A percentile compares a stretch with the other conserved stretches of the same genome.
Conservation (phyloP, 2,113 vertebrate species). For the Spea multiplicata region DNA sequence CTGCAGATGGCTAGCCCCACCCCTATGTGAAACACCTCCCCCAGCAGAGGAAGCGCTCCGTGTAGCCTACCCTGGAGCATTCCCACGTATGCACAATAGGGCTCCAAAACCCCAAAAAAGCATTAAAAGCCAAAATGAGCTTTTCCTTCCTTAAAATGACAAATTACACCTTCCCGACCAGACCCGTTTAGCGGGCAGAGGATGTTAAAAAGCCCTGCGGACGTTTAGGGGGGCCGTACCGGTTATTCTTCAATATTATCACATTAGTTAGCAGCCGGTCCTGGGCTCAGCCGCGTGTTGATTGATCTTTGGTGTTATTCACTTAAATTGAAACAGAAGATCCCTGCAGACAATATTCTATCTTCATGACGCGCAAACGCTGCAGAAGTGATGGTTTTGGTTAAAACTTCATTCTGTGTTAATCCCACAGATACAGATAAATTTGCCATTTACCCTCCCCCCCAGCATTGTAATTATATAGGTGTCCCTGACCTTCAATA, state of each 20-base stretch:
- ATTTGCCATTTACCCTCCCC: not conserved
- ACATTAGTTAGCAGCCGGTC: not conserved
- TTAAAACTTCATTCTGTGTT: not conserved
- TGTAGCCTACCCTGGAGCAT: too few relatives aligned
- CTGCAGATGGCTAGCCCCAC: too few relatives aligned
- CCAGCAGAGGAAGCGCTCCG: too few relatives aligned
- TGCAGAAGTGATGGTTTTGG: not conserved
- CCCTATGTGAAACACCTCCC: too few relatives aligned
- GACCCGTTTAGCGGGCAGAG: not conserved
- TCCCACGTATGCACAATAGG: too few relatives aligned
- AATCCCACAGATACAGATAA: not conserved
- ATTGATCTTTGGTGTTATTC: not conserved
- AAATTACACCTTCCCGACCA: too few relatives aligned
- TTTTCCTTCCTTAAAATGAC: too few relatives aligned
- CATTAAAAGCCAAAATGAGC: too few relatives aligned
- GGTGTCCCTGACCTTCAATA: too few relatives aligned
- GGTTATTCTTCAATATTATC: not conserved
- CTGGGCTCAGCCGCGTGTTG: not conserved
- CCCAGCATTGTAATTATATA: not conserved
- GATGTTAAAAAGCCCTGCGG: not conserved
- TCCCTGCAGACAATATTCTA: not conserved
- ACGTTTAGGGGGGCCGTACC: not conserved
- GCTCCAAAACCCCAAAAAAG: too few relatives aligned
- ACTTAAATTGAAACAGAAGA: not conserved
- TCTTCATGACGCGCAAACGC: not conserved